A percentile compares a stretch with the other conserved stretches of the same genome.
phyloP scores from a whole-genome alignment of 2,113 vertebrate species.

The Ellobius talpinus region DNA sequence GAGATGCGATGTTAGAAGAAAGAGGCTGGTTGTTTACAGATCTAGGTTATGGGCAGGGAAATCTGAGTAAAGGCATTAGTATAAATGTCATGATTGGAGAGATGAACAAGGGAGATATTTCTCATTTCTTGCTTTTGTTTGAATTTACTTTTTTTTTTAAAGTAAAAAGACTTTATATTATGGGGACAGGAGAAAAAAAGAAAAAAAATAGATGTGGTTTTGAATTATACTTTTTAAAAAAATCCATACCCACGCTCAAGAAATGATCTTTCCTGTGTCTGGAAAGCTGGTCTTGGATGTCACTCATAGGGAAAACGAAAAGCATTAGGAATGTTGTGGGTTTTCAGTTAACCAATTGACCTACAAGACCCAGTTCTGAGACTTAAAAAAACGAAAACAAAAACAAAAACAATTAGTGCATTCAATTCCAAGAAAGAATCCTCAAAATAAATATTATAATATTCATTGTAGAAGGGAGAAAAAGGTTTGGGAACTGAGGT shows the following conservation, averaged over 20 bases:
- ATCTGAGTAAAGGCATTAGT: conserved; percentile 78
- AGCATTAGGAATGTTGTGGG: not conserved
- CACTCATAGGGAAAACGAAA: not conserved
- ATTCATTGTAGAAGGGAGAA: not conserved
- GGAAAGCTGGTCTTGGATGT: not conserved
- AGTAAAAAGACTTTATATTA: conserved; percentile 49
- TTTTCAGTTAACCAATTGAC: not conserved
- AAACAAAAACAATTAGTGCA: not conserved
- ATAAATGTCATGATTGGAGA: conserved; percentile 78
- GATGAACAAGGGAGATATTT: conserved; percentile 74
- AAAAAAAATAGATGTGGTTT: conserved; percentile 36
- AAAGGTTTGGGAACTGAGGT: not conserved
- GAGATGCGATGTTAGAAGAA: conserved; percentile 61
- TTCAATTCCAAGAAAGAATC: conserved; percentile 13
- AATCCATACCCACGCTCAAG: not conserved
- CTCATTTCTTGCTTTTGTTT: conserved; percentile 77
- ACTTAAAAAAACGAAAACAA: too few relatives aligned
- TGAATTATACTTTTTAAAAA: not conserved
- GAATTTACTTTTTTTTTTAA: conserved; percentile 50
- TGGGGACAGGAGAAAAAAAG: not conserved
- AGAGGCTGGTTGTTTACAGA: conserved; percentile 63
- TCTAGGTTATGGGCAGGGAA: conserved; percentile 57
- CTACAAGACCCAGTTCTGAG: not conserved
- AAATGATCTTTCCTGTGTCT: not conserved
- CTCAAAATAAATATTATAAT: not conserved